Evolutionary conservation across 2,797 vertebrate species (phyloP), one percentile per base, ranked within the genome.

Genomic region (Premnoplex brunnescens): DNA sequence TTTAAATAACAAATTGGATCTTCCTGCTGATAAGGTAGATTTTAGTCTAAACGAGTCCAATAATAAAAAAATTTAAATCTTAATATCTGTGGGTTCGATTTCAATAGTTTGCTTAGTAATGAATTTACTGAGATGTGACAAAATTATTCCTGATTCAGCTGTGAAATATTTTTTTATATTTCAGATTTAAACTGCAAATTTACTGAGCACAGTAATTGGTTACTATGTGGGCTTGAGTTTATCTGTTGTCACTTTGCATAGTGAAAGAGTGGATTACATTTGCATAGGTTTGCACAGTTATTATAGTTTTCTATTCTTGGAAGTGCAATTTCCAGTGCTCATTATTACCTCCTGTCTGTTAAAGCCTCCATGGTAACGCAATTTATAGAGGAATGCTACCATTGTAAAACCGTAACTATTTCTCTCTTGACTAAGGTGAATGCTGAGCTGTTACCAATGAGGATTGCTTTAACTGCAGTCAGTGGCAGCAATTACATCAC

Each of bases 11-110:
- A 99, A 99, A 95, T 91, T 99, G 96, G 98, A 99, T 36, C 56
- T 93, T 49, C 98, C 98, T 72, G 96, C 97, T 75, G 98, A 98
- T 79, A 99, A 99, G 98, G 98, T 99, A 80, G 23, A 39, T 72
- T 62, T 46, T 46, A 63, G n/a, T 63, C 27, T 19, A 72, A 82
- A 62, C 19, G 82, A 59, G 36, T 67, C 39, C n/a, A 44, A 11
- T 36, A 54, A 14, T 32, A 44, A 74, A n/a, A n/a, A 74, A 49
- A 41, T 44, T 60, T 41, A 30, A 43, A 34, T 73, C 14, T 78
- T 48, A 83, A 27, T 71, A 23, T 72, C 46, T 60, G 14, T 58
- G 5, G 48, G 63, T 26, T 8, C 18, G 34, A n/a, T 36, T 55
- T 54, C 34, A 68, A 41, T 26, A 68, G 20, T 71, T 75, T 69